These are phyloP conservation scores for Neosilurus mollespiculum DNA, from an alignment of 2,797 vertebrate species.

Conservation along the genomic window DNA sequence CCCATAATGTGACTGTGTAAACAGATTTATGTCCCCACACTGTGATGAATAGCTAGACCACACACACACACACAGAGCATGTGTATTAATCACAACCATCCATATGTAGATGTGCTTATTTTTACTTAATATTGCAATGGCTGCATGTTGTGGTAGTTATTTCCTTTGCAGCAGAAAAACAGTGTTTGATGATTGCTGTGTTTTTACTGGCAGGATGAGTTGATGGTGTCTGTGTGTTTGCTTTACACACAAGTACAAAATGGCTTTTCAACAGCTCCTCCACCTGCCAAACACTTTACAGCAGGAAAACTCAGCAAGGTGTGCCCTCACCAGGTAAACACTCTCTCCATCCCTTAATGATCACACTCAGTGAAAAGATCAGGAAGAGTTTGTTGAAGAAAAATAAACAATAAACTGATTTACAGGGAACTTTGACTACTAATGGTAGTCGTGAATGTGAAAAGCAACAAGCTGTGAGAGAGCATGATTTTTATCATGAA, in stretches of 20 bases:
- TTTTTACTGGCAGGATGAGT: slow-evolving; percentile 62
- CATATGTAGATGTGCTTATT: not conserved
- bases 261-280: slow-evolving; percentile 75
- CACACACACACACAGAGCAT: not conserved
- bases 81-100: not conserved
- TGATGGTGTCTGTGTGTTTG: slow-evolving; percentile 80
- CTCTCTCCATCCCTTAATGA: not conserved
- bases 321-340: slow-evolving; percentile 93
- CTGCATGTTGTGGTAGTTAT: not conserved
- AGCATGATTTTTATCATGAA: not conserved
- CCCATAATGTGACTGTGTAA: too few relatives aligned
- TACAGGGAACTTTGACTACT: not conserved
- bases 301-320: slow-evolving; percentile 94
- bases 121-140: not conserved
- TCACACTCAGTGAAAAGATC: not conserved
- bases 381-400: too few relatives aligned
- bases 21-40: too few relatives aligned
- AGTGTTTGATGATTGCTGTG: not conserved
- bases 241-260: slow-evolving; percentile 85
- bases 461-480: not conserved
- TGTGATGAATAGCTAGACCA: too few relatives aligned
- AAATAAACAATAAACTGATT: not conserved
- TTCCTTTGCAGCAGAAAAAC: not conserved
- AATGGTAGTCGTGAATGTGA: not conserved
- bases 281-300: slow-evolving; percentile 78